Evolutionary conservation across 2,888 invertebrate species (phyloP).

Genomic region (Neria commutata): DNA sequence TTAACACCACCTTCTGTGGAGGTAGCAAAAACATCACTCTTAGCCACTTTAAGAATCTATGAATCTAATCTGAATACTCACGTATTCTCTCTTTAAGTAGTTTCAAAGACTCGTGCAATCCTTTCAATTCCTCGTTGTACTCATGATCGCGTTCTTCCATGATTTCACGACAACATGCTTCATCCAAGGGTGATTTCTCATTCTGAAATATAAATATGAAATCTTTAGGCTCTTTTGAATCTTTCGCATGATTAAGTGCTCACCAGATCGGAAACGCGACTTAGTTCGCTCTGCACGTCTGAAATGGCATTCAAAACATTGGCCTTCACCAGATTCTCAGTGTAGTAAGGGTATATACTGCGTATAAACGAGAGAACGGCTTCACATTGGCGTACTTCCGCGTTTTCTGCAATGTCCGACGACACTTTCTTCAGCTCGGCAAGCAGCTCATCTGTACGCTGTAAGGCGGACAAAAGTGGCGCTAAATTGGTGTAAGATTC

Average conservation of each 20-base stretch:
- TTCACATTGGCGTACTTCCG: constrained; percentile 45
- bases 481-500: constrained; percentile 56
- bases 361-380: constrained; percentile 45
- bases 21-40: not conserved
- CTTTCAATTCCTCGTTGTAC: constrained; percentile 52
- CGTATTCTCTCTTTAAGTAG: constrained; percentile 53
- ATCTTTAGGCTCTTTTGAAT: not conserved
- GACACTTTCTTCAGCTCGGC: constrained; percentile 39
- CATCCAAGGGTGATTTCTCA: constrained; percentile 50
- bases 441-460: constrained; percentile 52
- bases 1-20: constrained; percentile 47
- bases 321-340: constrained; percentile 51
- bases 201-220: constrained; percentile 33
- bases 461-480: constrained; percentile 48
- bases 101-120: constrained; percentile 51
- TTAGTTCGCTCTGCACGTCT: constrained; percentile 52
- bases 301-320: constrained; percentile 53
- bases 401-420: constrained; percentile 45
- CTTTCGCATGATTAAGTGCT: constrained; percentile 3
- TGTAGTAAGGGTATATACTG: constrained; percentile 52
- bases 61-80: constrained; percentile 33
- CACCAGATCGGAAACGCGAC: constrained; percentile 48
- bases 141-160: constrained; percentile 51
- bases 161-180: constrained; percentile 56
- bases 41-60: not conserved